A percentile compares a stretch with the other conserved stretches of the same genome.
These are phyloP conservation scores for Ophioninae sp. DNA, from an alignment of 2,888 invertebrate species.

Conservation along the genomic window DNA sequence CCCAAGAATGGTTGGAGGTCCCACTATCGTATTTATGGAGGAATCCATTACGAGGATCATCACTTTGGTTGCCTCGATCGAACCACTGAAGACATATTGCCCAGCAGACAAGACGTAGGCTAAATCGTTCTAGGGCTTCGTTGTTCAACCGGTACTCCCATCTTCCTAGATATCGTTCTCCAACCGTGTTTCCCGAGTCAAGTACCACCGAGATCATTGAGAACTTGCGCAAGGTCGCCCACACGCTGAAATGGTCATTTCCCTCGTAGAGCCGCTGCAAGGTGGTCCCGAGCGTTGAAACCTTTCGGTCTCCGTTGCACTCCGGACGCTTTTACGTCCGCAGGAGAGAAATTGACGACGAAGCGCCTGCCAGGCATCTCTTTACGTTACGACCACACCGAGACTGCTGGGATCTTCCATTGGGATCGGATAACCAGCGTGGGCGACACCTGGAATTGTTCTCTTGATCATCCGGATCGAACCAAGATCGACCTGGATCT, in stretches of 20 bases:
- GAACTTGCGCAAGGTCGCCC: constrained; percentile 77
- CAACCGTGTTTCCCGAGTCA: constrained; percentile 3
- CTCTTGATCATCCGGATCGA: constrained; percentile 47
- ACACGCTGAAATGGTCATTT: constrained; percentile 66
- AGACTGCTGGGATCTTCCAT: neutral
- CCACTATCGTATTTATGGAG: constrained; percentile 20
- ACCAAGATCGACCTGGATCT: neutral
- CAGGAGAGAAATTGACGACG: constrained; percentile 69
- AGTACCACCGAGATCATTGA: constrained; percentile 40
- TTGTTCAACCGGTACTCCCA: constrained; percentile 1
- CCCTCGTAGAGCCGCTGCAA: constrained; percentile 64
- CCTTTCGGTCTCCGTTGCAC: constrained; percentile 70
- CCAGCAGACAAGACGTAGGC: neutral
- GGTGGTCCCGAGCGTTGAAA: constrained; percentile 77
- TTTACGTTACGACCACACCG: neutral
- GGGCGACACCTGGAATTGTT: constrained; percentile 74
- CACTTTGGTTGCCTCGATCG: constrained; percentile 25
- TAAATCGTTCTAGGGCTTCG: neutral
- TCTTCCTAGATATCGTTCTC: neutral
- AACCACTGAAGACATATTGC: constrained; percentile 13
- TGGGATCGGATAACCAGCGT: constrained; percentile 64
- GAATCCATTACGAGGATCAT: constrained; percentile 20
- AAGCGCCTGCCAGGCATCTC: constrained; percentile 48
- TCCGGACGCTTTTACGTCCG: constrained; percentile 78
- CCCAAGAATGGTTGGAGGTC: neutral